Percentiles rank a stretch among this genome's conserved stretches.
Evolutionary conservation across 53 echinoderm and acorn worm species (phyloP).

Genomic region (Crossaster papposus): DNA sequence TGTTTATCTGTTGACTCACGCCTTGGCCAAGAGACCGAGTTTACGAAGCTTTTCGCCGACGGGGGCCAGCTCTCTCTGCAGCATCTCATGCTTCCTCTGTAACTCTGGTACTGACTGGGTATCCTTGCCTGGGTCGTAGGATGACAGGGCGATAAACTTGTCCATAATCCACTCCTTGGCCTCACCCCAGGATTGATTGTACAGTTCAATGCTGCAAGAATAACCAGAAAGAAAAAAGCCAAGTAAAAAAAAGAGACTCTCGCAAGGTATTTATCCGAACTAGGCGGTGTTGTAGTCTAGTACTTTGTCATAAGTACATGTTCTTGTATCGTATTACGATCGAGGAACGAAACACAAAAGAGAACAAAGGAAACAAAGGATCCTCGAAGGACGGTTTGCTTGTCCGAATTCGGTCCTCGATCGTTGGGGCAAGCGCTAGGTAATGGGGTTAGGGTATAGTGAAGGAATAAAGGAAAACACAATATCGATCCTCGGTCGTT

Average conservation of each 20-base stretch:
- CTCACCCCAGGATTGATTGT: constrained; percentile 97
- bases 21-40: constrained; percentile 88
- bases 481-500: no score
- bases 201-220: constrained; percentile 84
- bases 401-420: no score
- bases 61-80: constrained; percentile 85
- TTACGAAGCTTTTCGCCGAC: constrained; percentile 89
- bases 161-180: constrained; percentile 98
- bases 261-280: neutral
- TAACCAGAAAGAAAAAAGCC: neutral
- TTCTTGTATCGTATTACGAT: no score
- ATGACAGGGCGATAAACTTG: constrained; percentile 76
- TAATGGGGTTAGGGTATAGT: no score
- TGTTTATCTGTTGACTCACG: no score
- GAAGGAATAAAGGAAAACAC: no score
- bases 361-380: no score
- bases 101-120: constrained; percentile 72
- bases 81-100: constrained; percentile 86
- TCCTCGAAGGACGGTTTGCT: no score
- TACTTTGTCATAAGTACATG: no score
- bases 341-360: no score
- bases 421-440: no score
- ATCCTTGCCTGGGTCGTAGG: constrained; percentile 76
- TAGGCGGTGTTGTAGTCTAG: no score
- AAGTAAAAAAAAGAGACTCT: neutral